phyloP scores from a whole-genome alignment of 2,888 invertebrate species.

The Andricus quercusramuli region DNA sequence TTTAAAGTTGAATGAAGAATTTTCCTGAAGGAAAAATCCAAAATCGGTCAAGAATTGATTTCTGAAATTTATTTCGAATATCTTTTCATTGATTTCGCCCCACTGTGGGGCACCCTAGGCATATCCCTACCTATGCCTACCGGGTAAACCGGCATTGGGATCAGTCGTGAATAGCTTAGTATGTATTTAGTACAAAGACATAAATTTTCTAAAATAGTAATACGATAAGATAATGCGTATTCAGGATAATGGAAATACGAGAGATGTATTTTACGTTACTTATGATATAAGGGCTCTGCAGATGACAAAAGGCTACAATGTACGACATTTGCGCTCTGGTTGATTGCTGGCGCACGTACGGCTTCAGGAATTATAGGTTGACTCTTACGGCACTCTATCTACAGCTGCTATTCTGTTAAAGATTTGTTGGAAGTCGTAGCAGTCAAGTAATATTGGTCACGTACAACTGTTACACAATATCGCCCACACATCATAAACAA shows the following conservation, averaged over 20 bases:
- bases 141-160: not conserved
- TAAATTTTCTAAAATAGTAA: not conserved
- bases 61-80: no score
- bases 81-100: no score
- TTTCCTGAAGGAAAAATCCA: no score
- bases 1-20: no score
- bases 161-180: not conserved
- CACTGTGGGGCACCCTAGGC: no score
- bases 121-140: no score
- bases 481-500: not conserved
- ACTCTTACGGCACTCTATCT: constrained; percentile 25
- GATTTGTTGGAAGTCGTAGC: constrained; percentile 31
- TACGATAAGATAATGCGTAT: not conserved
- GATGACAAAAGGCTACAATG: constrained; percentile 12
- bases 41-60: no score
- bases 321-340: constrained; percentile 13
- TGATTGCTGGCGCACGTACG: constrained; percentile 32
- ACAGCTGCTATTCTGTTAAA: not conserved
- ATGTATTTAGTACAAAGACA: constrained; percentile 17
- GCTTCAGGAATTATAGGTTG: constrained; percentile 27
- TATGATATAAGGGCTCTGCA: not conserved
- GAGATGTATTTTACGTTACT: constrained; percentile 3
- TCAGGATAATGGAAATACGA: not conserved
- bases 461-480: constrained; percentile 33
- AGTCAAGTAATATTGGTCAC: constrained; percentile 29